Percentiles rank a stretch among this genome's conserved stretches.
Conservation (phyloP, 2,888 invertebrate genomes). For the Emmelina monodactyla region DNA sequence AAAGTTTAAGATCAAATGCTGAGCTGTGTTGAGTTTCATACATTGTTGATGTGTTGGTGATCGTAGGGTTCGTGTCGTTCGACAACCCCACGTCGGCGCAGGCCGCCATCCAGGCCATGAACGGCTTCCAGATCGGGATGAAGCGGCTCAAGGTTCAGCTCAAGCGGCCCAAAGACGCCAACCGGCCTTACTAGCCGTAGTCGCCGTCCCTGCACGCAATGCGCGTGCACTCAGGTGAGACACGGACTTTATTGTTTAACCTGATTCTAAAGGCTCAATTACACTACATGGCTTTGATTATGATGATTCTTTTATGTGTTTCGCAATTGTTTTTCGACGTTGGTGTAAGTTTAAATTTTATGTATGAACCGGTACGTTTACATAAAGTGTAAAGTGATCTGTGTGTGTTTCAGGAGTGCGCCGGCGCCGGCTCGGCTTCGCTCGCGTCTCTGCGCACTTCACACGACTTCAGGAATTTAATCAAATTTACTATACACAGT, state of each 20-base stretch:
- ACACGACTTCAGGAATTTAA: slow-evolving; percentile 59
- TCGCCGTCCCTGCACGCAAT: slow-evolving; percentile 64
- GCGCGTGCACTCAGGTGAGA: background rate
- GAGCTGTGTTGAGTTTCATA: too few relatives aligned
- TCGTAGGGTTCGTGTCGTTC: slow-evolving; percentile 97
- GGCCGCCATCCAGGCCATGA: slow-evolving; percentile 99
- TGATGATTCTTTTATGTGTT: too few relatives aligned
- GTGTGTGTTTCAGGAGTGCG: slow-evolving; percentile 26
- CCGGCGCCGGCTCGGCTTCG: slow-evolving; percentile 26
- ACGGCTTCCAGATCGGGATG: slow-evolving; percentile 99
- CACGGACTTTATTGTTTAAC: too few relatives aligned
- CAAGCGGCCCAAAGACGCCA: slow-evolving; percentile 98
- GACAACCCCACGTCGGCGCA: slow-evolving; percentile 98
- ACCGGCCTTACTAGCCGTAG: slow-evolving; percentile 92
- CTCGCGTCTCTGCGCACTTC: slow-evolving; percentile 41
- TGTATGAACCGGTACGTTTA: too few relatives aligned
- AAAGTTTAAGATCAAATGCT: too few relatives aligned
- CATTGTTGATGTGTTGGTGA: slow-evolving; percentile 25
- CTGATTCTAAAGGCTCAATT: too few relatives aligned
- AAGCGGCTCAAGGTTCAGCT: slow-evolving; percentile 99
- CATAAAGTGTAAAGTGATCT: too few relatives aligned
- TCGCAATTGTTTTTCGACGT: too few relatives aligned
- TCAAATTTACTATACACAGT: slow-evolving; percentile 51
- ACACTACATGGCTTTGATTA: too few relatives aligned
- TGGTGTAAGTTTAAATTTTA: too few relatives aligned